These are phyloP conservation scores for Liopterus haemorrhoidalis DNA, from an alignment of 2,888 invertebrate genomes.

Conservation along the genomic window DNA sequence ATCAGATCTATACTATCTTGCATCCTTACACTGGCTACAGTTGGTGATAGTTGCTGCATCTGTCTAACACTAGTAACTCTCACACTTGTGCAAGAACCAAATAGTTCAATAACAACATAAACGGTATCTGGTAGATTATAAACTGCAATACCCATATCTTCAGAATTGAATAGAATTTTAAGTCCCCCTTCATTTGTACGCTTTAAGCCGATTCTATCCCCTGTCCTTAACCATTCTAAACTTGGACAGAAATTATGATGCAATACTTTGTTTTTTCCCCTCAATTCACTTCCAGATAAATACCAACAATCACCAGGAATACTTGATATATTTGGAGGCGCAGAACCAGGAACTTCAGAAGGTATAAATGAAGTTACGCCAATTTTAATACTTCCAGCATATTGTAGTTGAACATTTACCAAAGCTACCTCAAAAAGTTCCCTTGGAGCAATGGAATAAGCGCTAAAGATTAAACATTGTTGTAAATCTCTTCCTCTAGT, in stretches of 20 bases:
- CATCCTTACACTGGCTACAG: conserved; percentile 46
- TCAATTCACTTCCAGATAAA: conserved; percentile 65
- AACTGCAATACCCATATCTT: conserved; percentile 70
- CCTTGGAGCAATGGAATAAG: conserved; percentile 63
- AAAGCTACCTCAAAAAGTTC: conserved; percentile 76
- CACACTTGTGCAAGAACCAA: conserved; percentile 71
- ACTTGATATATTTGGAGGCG: conserved; percentile 55
- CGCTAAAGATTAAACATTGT: conserved; percentile 60
- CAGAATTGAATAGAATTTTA: conserved; percentile 73
- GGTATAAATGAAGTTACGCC: conserved; percentile 64
- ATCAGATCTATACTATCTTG: conserved; percentile 60
- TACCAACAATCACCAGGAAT: conserved; percentile 67
- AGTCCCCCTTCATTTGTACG: conserved; percentile 63
- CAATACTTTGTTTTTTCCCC: conserved; percentile 59
- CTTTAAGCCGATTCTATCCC: conserved; percentile 72
- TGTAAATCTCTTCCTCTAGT: conserved; percentile 53
- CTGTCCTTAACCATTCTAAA: conserved; percentile 75
- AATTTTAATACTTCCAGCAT: conserved; percentile 70
- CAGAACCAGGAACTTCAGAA: conserved; percentile 33
- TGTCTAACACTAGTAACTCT: conserved; percentile 64
- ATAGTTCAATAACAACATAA: conserved; percentile 77
- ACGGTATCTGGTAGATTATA: conserved; percentile 75
- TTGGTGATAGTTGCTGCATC: conserved; percentile 45
- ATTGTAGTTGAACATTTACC: conserved; percentile 55
- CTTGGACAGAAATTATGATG: conserved; percentile 65